Evolutionary conservation across 2,888 invertebrate species (phyloP).

Genomic region (Bibio marci): DNA sequence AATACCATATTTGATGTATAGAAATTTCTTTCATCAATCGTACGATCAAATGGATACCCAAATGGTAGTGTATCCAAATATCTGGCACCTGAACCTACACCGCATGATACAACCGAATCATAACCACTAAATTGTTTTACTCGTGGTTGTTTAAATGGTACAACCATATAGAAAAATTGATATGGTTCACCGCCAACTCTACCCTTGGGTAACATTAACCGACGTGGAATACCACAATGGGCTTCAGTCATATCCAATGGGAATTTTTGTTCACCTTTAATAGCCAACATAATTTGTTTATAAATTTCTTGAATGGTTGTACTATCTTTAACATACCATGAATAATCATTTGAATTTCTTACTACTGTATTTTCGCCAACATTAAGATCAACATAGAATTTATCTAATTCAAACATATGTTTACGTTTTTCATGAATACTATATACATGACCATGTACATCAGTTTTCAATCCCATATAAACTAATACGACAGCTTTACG

Average conservation of each 20-base stretch:
- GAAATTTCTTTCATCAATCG: slow-evolving; percentile 39
- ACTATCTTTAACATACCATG: slow-evolving; percentile 28
- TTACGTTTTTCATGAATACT: slow-evolving; percentile 36
- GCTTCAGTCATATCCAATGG: slow-evolving; percentile 32
- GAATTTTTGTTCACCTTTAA: slow-evolving; percentile 30
- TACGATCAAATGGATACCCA: slow-evolving; percentile 60
- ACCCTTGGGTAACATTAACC: slow-evolving; percentile 48
- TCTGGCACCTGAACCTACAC: slow-evolving; percentile 35
- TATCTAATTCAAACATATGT: slow-evolving; percentile 35
- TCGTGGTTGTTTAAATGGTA: slow-evolving; percentile 34
- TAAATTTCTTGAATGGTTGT: slow-evolving; percentile 39
- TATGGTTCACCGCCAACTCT: slow-evolving; percentile 43
- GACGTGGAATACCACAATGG: slow-evolving; percentile 49
- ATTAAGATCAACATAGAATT: not conserved
- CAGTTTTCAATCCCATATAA: slow-evolving; percentile 53
- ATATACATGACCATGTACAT: slow-evolving; percentile 34
- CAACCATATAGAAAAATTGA: slow-evolving; percentile 44
- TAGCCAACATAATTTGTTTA: slow-evolving; percentile 36
- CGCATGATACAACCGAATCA: slow-evolving; percentile 33
- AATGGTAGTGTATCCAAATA: slow-evolving; percentile 43
- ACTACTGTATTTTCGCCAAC: slow-evolving; percentile 10
- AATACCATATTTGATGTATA: slow-evolving; percentile 49
- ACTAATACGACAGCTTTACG: slow-evolving; percentile 41
- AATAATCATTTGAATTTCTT: slow-evolving; percentile 20
- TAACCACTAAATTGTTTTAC: slow-evolving; percentile 31